Conservation (phyloP, 2,888 invertebrate species). For the Gymnosoma rotundatum region DNA sequence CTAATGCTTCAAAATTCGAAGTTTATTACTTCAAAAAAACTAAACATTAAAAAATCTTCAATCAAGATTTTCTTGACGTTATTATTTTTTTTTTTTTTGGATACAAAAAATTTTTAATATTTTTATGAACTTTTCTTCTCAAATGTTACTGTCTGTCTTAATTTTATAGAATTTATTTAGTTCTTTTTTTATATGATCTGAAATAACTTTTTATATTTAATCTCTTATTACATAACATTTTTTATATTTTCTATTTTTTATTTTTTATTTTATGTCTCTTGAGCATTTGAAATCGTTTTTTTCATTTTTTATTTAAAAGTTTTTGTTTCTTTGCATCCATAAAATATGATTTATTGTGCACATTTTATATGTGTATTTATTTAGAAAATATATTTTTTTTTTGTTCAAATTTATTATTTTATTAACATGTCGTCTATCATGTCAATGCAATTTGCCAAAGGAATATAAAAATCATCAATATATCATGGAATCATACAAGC, state of each 20-base stretch:
- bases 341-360: conserved; percentile 34
- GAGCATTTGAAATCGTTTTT: conserved; percentile 1
- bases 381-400: background rate
- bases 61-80: too few species aligned
- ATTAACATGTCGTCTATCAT: conserved; percentile 59
- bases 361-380: conserved; percentile 21
- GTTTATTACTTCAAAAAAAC: too few species aligned
- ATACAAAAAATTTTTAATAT: too few species aligned
- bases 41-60: too few species aligned
- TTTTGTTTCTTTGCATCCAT: conserved; percentile 7
- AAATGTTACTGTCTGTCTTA: too few species aligned
- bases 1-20: background rate
- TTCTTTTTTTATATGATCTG: too few species aligned
- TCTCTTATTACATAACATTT: background rate
- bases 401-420: conserved; percentile 35
- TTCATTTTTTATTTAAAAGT: background rate
- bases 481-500: conserved; percentile 18
- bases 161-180: too few species aligned
- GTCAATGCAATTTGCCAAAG: conserved; percentile 69
- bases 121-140: too few species aligned
- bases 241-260: background rate
- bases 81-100: too few species aligned
- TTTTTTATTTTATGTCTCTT: background rate
- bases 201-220: background rate
- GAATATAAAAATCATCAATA: conserved; percentile 58